These are phyloP conservation scores for Amaurobius ferox DNA, from an alignment of 2,888 invertebrate genomes.

Conservation along the genomic window DNA sequence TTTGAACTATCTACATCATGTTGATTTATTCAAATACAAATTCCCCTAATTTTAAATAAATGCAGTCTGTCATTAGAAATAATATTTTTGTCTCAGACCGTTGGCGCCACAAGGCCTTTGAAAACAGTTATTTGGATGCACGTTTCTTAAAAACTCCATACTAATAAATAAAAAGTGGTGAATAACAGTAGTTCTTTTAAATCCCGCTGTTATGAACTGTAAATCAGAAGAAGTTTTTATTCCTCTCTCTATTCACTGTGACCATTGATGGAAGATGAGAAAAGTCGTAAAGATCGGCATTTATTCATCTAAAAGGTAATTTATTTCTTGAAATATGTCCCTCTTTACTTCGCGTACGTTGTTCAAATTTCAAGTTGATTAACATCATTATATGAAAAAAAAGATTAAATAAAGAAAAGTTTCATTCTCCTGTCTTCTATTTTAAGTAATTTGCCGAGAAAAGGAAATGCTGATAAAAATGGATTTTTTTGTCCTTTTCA, in stretches of 20 bases:
- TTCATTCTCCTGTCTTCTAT: not conserved
- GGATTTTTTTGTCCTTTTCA: not conserved
- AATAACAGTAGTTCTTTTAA: too few species aligned
- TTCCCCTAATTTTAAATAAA: too few species aligned
- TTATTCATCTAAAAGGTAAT: slow-evolving; percentile 8
- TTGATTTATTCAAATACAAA: too few species aligned
- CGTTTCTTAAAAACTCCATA: too few species aligned
- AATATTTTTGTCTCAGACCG: too few species aligned
- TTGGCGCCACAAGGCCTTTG: too few species aligned
- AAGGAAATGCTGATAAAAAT: not conserved
- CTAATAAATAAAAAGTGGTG: not conserved
- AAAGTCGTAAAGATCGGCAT: slow-evolving; percentile 1
- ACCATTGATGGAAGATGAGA: not conserved
- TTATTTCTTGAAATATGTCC: not conserved
- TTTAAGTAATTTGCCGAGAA: not conserved
- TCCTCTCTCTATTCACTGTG: not conserved
- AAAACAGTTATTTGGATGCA: too few species aligned
- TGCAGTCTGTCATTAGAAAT: too few species aligned
- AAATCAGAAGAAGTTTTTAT: too few species aligned
- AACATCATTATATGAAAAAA: not conserved
- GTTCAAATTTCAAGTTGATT: not conserved
- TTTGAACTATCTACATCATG: too few species aligned
- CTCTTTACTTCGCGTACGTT: not conserved
- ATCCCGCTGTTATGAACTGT: not conserved
- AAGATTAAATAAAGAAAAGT: not conserved